A percentile compares a stretch with the other conserved stretches of the same genome.
Evolutionary conservation across 2,888 invertebrate genomes (phyloP).

Genomic region (Rhodophaea formosa): DNA sequence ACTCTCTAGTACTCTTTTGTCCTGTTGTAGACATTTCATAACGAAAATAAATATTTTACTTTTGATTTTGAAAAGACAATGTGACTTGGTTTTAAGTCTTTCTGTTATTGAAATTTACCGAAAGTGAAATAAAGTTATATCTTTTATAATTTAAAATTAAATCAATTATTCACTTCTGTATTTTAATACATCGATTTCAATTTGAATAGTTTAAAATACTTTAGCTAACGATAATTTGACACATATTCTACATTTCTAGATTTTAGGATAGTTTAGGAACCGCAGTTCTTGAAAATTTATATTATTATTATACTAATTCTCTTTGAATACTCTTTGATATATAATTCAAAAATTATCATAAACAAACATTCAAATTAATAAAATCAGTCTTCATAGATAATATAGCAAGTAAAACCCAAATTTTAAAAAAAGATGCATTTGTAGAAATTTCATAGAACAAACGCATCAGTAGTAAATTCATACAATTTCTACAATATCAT

Average conservation of each 20-base stretch:
- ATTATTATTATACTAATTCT: conserved; percentile 1
- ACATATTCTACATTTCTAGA: conserved; percentile 10
- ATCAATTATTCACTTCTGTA: neutral
- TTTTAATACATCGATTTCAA: neutral
- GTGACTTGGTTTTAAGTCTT: too few relatives aligned
- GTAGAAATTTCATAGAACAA: too few relatives aligned
- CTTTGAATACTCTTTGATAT: conserved; percentile 3
- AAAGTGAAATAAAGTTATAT: too few relatives aligned
- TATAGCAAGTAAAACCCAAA: conserved; percentile 13
- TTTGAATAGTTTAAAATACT: neutral
- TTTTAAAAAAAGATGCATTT: too few relatives aligned
- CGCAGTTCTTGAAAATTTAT: conserved; percentile 7
- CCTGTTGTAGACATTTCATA: too few relatives aligned
- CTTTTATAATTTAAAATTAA: neutral
- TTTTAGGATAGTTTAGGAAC: conserved; percentile 14
- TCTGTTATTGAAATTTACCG: too few relatives aligned
- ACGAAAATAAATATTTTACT: too few relatives aligned
- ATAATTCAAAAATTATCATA: conserved; percentile 5
- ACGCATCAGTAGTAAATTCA: conserved; percentile 1
- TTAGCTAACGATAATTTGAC: conserved; percentile 13
- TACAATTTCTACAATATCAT: neutral
- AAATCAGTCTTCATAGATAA: conserved; percentile 34
- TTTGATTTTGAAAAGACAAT: too few relatives aligned
- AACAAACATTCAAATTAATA: conserved; percentile 13
- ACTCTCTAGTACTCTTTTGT: too few relatives aligned